Percentiles rank a stretch among this genome's conserved stretches.
Evolutionary conservation across 2,797 vertebrate genomes (phyloP).

Genomic region (Sebastes matsubarae): DNA sequence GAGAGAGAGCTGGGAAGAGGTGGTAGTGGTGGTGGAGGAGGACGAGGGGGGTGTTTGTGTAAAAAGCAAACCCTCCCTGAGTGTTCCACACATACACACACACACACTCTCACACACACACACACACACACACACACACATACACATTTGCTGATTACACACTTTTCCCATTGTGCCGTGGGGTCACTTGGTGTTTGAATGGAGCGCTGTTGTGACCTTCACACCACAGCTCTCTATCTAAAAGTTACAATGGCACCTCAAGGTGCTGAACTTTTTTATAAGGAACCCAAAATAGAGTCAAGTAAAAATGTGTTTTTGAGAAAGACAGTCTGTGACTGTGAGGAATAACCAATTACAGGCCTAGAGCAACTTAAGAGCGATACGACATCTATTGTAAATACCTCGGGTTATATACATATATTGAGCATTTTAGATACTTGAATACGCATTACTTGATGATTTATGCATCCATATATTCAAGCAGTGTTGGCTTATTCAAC

Average conservation of each 20-base stretch:
- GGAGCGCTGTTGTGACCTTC: conserved; percentile 53
- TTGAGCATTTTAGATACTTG: neutral
- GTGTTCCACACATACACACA: conserved; percentile 23
- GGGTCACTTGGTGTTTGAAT: conserved; percentile 43
- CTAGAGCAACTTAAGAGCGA: neutral
- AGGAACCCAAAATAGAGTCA: conserved; percentile 1
- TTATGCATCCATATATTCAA: neutral
- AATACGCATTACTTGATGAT: neutral
- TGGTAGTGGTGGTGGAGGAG: neutral
- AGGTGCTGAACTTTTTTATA: conserved; percentile 4
- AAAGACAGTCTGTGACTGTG: neutral
- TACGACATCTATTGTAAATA: neutral
- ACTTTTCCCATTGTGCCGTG: conserved; percentile 39
- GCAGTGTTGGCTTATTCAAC: conserved; percentile 10
- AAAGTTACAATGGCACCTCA: conserved; percentile 32
- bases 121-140: neutral
- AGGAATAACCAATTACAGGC: neutral
- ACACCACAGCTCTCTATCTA: conserved; percentile 21
- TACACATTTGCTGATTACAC: conserved; percentile 46
- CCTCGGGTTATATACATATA: neutral
- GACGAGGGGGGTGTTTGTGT: conserved; percentile 41
- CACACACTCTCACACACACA: neutral
- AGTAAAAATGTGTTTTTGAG: neutral
- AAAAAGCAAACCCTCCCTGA: conserved; percentile 66
- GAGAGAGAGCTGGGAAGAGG: conserved; percentile 22